Percentiles rank a stretch among this genome's conserved stretches.
Evolutionary conservation across 2,113 vertebrate species (phyloP).

Genomic region (Alosa alosa): DNA sequence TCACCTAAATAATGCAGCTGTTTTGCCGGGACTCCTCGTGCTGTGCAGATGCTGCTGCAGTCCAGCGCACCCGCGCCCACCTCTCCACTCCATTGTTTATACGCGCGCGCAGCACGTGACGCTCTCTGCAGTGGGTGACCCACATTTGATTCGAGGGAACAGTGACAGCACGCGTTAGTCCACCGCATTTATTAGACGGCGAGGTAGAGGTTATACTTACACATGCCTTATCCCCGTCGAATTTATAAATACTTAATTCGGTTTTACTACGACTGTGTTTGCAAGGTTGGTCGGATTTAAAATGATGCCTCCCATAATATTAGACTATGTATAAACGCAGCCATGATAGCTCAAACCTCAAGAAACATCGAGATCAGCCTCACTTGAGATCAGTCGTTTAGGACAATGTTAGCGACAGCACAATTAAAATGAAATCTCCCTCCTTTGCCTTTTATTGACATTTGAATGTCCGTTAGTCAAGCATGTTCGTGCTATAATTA

Average conservation of each 20-base stretch:
- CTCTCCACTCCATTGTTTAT: constrained; percentile 51
- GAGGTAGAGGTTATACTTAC: constrained; percentile 31
- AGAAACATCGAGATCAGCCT: background rate
- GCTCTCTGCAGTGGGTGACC: constrained; percentile 52
- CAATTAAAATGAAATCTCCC: background rate
- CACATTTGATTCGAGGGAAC: constrained; percentile 47
- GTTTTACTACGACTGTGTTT: constrained; percentile 30
- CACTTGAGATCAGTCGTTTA: background rate
- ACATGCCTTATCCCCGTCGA: background rate
- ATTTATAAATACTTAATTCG: constrained; percentile 43
- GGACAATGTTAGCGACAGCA: background rate
- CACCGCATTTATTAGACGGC: constrained; percentile 25
- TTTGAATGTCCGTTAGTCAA: background rate
- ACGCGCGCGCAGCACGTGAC: constrained; percentile 47
- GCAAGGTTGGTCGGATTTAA: background rate
- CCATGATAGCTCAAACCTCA: background rate
- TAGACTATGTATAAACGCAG: background rate
- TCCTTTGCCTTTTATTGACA: background rate
- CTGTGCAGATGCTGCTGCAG: constrained; percentile 45
- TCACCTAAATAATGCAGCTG: constrained; percentile 38
- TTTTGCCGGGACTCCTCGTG: constrained; percentile 11
- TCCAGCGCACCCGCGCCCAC: constrained; percentile 31
- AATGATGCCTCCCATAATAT: constrained; percentile 12
- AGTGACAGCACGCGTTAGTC: constrained; percentile 33
- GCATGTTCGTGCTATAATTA: background rate